These are phyloP conservation scores for Trachurus trachurus DNA, from an alignment of 2,797 vertebrate genomes.

Conservation along the genomic window DNA sequence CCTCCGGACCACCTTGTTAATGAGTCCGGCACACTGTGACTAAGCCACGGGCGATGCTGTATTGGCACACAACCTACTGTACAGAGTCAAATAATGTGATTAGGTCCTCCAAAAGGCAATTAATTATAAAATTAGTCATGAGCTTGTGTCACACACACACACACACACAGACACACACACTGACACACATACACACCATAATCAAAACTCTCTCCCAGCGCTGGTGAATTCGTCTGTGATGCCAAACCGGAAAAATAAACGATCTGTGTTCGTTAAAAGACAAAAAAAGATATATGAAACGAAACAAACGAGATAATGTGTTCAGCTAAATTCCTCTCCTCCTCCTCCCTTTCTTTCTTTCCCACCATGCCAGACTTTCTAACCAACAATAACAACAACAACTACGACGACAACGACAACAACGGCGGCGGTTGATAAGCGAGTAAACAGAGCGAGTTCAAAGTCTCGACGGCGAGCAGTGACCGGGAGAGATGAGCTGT, in stretches of 20 bases:
- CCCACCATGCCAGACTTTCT: neutral
- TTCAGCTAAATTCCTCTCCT: neutral
- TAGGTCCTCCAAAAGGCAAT: conserved; percentile 83
- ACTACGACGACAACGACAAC: conserved; percentile 46
- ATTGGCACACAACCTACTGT: conserved; percentile 75
- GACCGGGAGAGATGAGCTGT: conserved; percentile 83
- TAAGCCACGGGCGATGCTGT: conserved; percentile 73
- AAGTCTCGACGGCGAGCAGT: conserved; percentile 76
- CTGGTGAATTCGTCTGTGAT: conserved; percentile 36
- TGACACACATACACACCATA: conserved; percentile 19
- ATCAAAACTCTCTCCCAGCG: conserved; percentile 43
- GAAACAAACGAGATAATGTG: conserved; percentile 26
- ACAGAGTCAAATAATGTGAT: conserved; percentile 81
- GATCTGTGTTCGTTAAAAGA: too few relatives aligned
- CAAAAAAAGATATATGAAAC: neutral
- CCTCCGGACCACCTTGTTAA: conserved; percentile 76
- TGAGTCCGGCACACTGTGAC: conserved; percentile 76
- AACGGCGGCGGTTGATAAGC: conserved; percentile 66
- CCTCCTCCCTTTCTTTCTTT: too few relatives aligned
- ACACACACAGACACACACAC: conserved; percentile 18
- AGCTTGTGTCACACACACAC: conserved; percentile 63
- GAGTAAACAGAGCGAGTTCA: conserved; percentile 80
- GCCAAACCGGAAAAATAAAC: neutral
- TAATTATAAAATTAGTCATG: conserved; percentile 84
- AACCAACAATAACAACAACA: conserved; percentile 40